Base-by-base conservation (phyloP, 2,113 vertebrate species). In the Acanthisitta chloris region DNA sequence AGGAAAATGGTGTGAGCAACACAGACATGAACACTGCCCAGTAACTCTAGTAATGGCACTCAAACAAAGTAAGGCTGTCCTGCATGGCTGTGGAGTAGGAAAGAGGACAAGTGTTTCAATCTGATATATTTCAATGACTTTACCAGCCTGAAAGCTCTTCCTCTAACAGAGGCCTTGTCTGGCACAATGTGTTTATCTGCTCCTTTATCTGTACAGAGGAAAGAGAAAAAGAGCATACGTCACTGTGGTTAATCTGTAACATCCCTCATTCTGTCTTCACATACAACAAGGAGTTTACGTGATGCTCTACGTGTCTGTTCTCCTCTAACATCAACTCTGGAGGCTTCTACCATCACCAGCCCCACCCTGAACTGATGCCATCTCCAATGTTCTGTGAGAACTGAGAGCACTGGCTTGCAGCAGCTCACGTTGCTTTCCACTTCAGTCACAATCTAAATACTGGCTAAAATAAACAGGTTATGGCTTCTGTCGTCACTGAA, bases 401-500 rank as follows among this genome's bases (percentile, higher is more conserved):
- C 78, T 0, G 45, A 19, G 74, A 81, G 48, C 1, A 1, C 15
- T 36, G 72, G 49, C 85, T 61, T 72, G 38, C 16, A 9, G 77
- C 38, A 70, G 58, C 64, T 86, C 86, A 80, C 1, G 3, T n/a
- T 38, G 82, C 64, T 90, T 67, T 73, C 94, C 91, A 52, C 55
- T 84, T 58, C 90, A 70, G 43, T 51, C 8, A 0, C 65, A 65
- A 42, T 85, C 93, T 70, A 85, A 97, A 96, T 20, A 86, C 24
- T 15, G 85, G 64, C 54, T 90, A 90, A 92, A 95, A 92, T 91
- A 97, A 97, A 96, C 94, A 97, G 90, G 80, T 80, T 94, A 83
- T 36, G 86, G 72, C 57, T 90, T 51, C 62, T 78, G 36, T 62
- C 17, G 8, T 92, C 88, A 86, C 64, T 73, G 74, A 46, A 66